These are phyloP conservation scores for Metridium senile DNA, from an alignment of 92 coral and sea anemone species.

Conservation along the genomic window DNA sequence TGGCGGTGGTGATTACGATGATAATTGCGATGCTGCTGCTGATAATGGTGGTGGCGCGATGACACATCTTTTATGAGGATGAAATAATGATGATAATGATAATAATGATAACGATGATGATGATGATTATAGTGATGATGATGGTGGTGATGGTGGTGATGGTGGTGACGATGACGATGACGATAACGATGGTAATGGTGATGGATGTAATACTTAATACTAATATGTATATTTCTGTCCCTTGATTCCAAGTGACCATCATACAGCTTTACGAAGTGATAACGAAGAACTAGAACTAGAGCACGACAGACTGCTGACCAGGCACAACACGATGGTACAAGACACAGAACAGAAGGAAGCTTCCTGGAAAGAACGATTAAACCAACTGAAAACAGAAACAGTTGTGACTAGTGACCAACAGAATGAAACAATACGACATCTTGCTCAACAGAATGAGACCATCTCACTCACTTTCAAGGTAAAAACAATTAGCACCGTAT, in stretches of 20 bases:
- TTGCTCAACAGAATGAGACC: slow-evolving; percentile 88
- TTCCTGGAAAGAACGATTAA: slow-evolving; percentile 93
- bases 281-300: slow-evolving; percentile 88
- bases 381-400: slow-evolving; percentile 71
- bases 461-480: slow-evolving; percentile 90
- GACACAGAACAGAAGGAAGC: slow-evolving; percentile 87
- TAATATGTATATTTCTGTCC: not conserved
- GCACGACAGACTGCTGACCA: slow-evolving; percentile 72
- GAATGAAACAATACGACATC: slow-evolving; percentile 74
- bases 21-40: not conserved
- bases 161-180: not conserved
- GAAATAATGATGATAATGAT: not conserved
- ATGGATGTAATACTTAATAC: not conserved
- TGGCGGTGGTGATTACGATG: not conserved
- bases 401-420: slow-evolving; percentile 75
- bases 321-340: slow-evolving; percentile 76
- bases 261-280: slow-evolving; percentile 69
- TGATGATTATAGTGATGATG: not conserved
- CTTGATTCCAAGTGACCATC: slow-evolving; percentile 66
- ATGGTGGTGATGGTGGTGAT: not conserved
- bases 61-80: not conserved
- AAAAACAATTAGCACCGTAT: not conserved
- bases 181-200: slow-evolving; percentile 1
- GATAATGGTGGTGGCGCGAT: not conserved
- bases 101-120: not conserved